phyloP scores from a whole-genome alignment of 2,888 invertebrate species.

The Luffia ferchaultella region DNA sequence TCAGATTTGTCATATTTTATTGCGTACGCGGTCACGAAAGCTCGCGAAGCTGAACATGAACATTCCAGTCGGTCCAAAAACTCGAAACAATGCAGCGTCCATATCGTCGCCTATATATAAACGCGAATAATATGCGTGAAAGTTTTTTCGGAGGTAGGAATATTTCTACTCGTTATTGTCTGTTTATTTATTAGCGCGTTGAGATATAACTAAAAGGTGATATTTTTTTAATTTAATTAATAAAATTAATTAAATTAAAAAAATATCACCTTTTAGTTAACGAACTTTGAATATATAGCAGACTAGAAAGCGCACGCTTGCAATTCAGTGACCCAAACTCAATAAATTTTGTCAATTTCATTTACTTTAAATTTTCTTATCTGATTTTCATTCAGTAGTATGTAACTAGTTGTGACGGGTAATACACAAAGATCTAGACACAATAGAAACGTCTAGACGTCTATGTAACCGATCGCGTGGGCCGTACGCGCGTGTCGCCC shows the following conservation, averaged over 20 bases:
- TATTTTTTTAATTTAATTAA: neutral
- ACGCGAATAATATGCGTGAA: slow-evolving; percentile 45
- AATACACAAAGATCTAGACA: no score
- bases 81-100: slow-evolving; percentile 45
- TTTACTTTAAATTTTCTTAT: no score
- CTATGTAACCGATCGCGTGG: no score
- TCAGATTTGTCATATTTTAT: slow-evolving; percentile 53
- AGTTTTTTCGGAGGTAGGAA: slow-evolving; percentile 43
- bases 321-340: neutral
- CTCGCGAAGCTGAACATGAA: slow-evolving; percentile 12
- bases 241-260: neutral
- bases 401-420: no score
- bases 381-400: no score
- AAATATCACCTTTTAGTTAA: neutral
- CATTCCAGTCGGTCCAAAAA: slow-evolving; percentile 21
- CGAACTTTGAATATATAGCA: neutral
- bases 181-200: neutral
- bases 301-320: neutral
- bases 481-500: no score
- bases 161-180: neutral
- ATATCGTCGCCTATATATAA: slow-evolving; percentile 37
- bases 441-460: no score
- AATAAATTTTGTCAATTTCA: no score
- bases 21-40: slow-evolving; percentile 42
- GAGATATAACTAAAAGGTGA: neutral